A percentile compares a stretch with the other conserved stretches of the same genome.
These are phyloP conservation scores for Drosophila bunnanda DNA, from an alignment of 2,888 invertebrate species.

Conservation along the genomic window DNA sequence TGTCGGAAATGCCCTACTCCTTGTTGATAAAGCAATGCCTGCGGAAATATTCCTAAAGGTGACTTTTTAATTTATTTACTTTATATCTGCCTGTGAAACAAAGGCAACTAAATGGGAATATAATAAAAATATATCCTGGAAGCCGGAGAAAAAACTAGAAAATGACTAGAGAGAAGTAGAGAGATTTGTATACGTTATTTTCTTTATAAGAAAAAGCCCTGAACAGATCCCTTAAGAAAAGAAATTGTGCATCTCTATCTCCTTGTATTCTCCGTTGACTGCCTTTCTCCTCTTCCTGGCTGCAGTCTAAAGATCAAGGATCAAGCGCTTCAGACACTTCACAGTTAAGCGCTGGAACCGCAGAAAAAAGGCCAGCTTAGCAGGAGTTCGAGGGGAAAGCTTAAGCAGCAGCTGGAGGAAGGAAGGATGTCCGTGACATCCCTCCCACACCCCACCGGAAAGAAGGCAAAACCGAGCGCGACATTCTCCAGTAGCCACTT, in stretches of 20 bases:
- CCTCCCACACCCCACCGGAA: neutral
- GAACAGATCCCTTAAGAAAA: neutral
- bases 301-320: slow-evolving; percentile 24
- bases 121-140: neutral
- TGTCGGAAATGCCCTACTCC: slow-evolving; percentile 12
- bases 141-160: neutral
- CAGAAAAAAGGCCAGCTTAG: slow-evolving; percentile 21
- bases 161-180: no score
- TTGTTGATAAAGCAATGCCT: slow-evolving; percentile 58
- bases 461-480: slow-evolving; percentile 3
- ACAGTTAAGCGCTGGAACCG: slow-evolving; percentile 24
- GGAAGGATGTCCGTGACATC: slow-evolving; percentile 15
- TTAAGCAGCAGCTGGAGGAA: neutral
- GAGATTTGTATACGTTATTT: neutral
- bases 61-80: slow-evolving; percentile 41
- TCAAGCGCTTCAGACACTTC: slow-evolving; percentile 40
- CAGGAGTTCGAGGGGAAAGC: neutral
- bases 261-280: neutral
- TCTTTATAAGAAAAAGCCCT: neutral
- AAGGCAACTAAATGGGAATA: slow-evolving; percentile 1
- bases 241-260: neutral
- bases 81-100: neutral
- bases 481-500: slow-evolving; percentile 45
- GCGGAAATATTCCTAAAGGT: slow-evolving; percentile 49
- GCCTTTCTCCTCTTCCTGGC: neutral